Conservation (phyloP, 2,888 invertebrate species). For the Gastrophysa polygoni region DNA sequence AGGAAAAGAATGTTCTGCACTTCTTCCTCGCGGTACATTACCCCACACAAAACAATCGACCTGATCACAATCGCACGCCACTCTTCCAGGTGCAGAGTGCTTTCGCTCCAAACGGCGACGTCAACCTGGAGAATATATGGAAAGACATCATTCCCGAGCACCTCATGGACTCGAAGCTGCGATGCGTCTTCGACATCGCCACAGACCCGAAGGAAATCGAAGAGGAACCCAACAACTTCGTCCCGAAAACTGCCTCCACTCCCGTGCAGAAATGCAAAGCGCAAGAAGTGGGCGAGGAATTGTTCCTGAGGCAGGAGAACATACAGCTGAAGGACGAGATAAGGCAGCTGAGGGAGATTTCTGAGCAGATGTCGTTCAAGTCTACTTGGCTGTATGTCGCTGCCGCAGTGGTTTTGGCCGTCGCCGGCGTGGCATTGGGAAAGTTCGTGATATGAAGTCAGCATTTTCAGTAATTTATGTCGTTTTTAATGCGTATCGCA, state of each 20-base stretch:
- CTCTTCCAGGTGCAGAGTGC: too few species aligned
- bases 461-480: slow-evolving; percentile 49
- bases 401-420: slow-evolving; percentile 69
- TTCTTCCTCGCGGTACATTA: too few species aligned
- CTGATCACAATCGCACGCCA: too few species aligned
- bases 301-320: slow-evolving; percentile 83
- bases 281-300: slow-evolving; percentile 79
- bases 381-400: slow-evolving; percentile 68
- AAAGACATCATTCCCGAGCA: slow-evolving; percentile 83
- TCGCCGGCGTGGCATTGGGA: slow-evolving; percentile 77
- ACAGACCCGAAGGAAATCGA: slow-evolving; percentile 31
- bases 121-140: slow-evolving; percentile 70
- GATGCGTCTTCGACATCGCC: slow-evolving; percentile 83
- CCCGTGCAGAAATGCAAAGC: slow-evolving; percentile 53
- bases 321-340: slow-evolving; percentile 79
- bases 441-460: slow-evolving; percentile 77
- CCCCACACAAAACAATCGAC: too few species aligned
- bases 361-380: slow-evolving; percentile 62
- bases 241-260: slow-evolving; percentile 40
- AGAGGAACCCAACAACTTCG: slow-evolving; percentile 45
- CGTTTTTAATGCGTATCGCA: not conserved
- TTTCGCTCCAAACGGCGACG: slow-evolving; percentile 80
- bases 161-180: slow-evolving; percentile 95
- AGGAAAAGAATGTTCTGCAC: too few species aligned
- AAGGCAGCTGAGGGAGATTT: slow-evolving; percentile 66